Base-by-base conservation (phyloP, 2,113 vertebrate genomes). In the Cyphomyrus plagiostoma region DNA sequence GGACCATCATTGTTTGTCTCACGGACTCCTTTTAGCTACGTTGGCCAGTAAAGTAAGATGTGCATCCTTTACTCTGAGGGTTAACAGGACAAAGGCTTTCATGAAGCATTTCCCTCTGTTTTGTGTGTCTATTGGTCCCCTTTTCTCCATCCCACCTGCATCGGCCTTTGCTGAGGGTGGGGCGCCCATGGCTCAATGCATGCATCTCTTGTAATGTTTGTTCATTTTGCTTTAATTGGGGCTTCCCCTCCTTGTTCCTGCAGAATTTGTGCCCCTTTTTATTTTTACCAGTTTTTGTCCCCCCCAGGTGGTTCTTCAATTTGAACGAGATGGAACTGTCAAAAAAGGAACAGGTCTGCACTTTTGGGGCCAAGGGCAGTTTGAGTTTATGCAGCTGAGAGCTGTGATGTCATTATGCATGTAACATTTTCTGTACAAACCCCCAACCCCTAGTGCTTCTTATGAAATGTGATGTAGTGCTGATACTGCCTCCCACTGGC, bases 101-200 rank as follows among this genome's bases (percentile, higher is more conserved):
- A 96, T 96, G 96, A 97, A 97, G 97, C 97, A 98, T 98, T 99
- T 98, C 98, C 97, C 19, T 21, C 49, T 0, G 85, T 13, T 10
- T 87, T 10, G 26, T 87, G 30, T 23, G 19, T 56, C 11, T 35
- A n/a, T 50, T 19, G 30, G 30, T 26, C 4, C 13, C 45, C 23
- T 4, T 8, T 8, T 26, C 19, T 23, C 46, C 45, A 11, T 21
- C 45, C 48, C 48, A 1, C 19, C 21, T 46, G 46, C 42, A 26
- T 49, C 45, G 30, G 70, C 70, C 35, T 15, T 39, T 77, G 13
- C 4, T 49, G 46, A 23, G 83, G 82, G 21, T 21, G 19, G 10
- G n/a, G n/a, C 1, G 0, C 3, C 10, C 62, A 3, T 30, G 62
- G n/a, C 26, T 70, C 13, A 70, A 66, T 66, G 62, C 62, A 66